Percentiles rank a stretch among this genome's conserved stretches.
phyloP scores from a whole-genome alignment of 1,140 invertebrate genomes.

The Leptopilina clavipes region DNA sequence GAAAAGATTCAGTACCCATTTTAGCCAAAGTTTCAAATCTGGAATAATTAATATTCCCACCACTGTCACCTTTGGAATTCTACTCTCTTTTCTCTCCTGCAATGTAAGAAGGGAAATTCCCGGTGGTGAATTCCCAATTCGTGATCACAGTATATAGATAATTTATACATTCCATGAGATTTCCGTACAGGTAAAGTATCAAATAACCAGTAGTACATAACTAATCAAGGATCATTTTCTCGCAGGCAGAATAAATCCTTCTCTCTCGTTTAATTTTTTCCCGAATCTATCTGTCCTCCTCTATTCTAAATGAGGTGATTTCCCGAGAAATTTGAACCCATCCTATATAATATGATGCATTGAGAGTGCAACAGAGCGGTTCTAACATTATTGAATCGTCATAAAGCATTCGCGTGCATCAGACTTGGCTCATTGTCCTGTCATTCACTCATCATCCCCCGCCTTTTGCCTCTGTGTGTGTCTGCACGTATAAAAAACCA shows the following conservation, averaged over 20 bases:
- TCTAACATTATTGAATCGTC: slow-evolving; percentile 73
- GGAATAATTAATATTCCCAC: too few relatives aligned
- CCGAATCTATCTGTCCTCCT: slow-evolving; percentile 38
- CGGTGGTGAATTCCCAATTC: too few relatives aligned
- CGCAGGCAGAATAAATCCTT: not conserved
- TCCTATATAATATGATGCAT: slow-evolving; percentile 53
- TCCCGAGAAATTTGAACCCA: slow-evolving; percentile 66
- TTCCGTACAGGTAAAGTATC: not conserved
- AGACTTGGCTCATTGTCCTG: slow-evolving; percentile 73
- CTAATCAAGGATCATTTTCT: not conserved
- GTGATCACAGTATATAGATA: too few relatives aligned
- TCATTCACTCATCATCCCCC: slow-evolving; percentile 75
- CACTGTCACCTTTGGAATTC: too few relatives aligned
- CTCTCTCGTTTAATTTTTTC: not conserved
- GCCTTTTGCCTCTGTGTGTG: slow-evolving; percentile 44
- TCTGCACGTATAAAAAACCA: slow-evolving; percentile 28
- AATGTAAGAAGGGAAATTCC: too few relatives aligned
- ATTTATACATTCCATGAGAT: not conserved
- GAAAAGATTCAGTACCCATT: too few relatives aligned
- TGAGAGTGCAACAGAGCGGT: slow-evolving; percentile 67
- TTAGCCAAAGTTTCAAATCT: too few relatives aligned
- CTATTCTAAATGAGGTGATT: slow-evolving; percentile 30
- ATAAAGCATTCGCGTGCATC: slow-evolving; percentile 74
- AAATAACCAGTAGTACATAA: not conserved
- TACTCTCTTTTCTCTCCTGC: too few relatives aligned